Base-by-base conservation (phyloP, 2,113 vertebrate species). In the Crotalus helleri region DNA sequence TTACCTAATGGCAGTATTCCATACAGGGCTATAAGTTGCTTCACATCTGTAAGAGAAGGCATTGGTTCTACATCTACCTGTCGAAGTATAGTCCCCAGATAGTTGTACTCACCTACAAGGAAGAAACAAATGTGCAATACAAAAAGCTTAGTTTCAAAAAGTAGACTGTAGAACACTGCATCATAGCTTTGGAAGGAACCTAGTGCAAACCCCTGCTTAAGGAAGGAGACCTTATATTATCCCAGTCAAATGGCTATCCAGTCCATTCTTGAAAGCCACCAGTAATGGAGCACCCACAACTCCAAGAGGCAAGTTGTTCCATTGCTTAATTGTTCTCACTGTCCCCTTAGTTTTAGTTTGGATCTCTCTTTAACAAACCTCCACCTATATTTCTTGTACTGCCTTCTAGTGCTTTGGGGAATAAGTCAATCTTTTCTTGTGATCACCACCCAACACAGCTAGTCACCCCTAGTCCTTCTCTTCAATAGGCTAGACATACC, bases 1-100 rank as follows among this genome's bases (percentile, higher is more conserved):
- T 98, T 96, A 99, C 98, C 98, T 94, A 99, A 95, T 0, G 98
- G 98, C 95, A 98, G 3, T 92, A 99, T 94, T 81, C 97, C 98
- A 0, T 98, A 98, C 26, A 99, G 96, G 0, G 98, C 85, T 59
- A 98, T 92, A 3, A 99, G 98, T 96, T 99, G 98, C 1, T 97
- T 96, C 92, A 98, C 97, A 1, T 98, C 98, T 19, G 97, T 97
- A 0, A 98, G 97, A 1, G 98, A 98, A 61, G 98, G 98, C 98
- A 98, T 90, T 55, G 98, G 98, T 88, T 98, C 98, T 49, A 95
- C 87, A 7, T 96, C 94, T 9, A 91, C 55, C 92, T 97, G 97
- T 11, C 92, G 97, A 6, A 98, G 97, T 0, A 94, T 94, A 0
- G 96, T 97, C 19, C 98, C 98, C 97, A 98, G 91, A 90, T 98